These are phyloP conservation scores for Synanceia verrucosa DNA, from an alignment of 2,797 vertebrate genomes.

Conservation along the genomic window DNA sequence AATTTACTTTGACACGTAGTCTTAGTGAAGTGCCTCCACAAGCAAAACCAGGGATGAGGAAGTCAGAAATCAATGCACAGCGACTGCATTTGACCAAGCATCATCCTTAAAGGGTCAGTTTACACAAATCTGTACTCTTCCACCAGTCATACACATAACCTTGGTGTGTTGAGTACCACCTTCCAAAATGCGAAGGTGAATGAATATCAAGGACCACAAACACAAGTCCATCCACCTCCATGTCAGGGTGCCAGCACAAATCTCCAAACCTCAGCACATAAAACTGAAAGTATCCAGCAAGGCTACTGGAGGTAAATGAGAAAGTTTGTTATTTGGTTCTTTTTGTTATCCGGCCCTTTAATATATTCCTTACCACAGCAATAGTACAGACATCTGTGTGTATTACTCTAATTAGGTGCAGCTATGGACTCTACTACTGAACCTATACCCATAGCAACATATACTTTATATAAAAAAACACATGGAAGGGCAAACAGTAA, in stretches of 20 bases:
- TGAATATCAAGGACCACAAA: neutral
- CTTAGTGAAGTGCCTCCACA: neutral
- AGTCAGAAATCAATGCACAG: conserved; percentile 16
- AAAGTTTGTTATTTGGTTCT: neutral
- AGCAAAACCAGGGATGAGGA: neutral
- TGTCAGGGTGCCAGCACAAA: neutral
- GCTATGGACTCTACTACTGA: neutral
- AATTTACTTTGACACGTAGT: conserved; percentile 4
- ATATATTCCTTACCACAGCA: conserved; percentile 12
- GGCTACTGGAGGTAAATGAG: neutral
- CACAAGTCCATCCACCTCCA: conserved; percentile 4
- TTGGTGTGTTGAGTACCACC: neutral
- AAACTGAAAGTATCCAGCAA: conserved; percentile 7
- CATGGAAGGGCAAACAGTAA: conserved; percentile 13
- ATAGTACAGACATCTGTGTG: neutral
- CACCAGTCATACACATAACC: neutral
- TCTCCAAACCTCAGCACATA: neutral
- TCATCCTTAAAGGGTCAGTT: neutral
- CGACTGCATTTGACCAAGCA: neutral
- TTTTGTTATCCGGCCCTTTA: neutral
- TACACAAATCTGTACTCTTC: neutral
- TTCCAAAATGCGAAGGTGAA: neutral
- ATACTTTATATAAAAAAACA: neutral
- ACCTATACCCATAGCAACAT: neutral
- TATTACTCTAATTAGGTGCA: conserved; percentile 29